Conservation (phyloP, 2,888 invertebrate species). For the Oithona nana region DNA sequence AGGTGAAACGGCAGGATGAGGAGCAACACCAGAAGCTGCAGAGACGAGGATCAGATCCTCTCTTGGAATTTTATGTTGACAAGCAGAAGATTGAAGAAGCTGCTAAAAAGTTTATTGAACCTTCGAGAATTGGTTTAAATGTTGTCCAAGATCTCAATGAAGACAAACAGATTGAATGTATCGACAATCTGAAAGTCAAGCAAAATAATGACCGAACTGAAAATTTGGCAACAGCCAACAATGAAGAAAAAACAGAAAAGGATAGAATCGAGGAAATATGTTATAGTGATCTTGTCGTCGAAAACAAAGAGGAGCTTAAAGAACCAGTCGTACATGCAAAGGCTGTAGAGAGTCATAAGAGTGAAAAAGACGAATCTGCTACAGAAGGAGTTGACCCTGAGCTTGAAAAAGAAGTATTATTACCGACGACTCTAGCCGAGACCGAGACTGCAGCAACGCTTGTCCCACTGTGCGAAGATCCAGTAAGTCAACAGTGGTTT, state of each 20-base stretch:
- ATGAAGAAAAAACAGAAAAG: background rate
- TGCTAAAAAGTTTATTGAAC: background rate
- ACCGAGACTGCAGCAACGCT: background rate
- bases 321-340: background rate
- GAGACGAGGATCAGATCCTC: background rate
- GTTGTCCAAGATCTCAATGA: background rate
- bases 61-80: background rate
- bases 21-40: background rate
- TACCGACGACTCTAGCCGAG: too few relatives aligned
- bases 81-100: background rate
- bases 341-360: too few relatives aligned
- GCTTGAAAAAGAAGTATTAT: too few relatives aligned
- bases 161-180: background rate
- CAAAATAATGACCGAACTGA: background rate
- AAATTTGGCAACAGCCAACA: too few relatives aligned
- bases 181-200: background rate
- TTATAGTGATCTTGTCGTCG: background rate
- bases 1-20: background rate
- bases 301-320: background rate
- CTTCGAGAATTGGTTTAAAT: background rate
- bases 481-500: conserved; percentile 24
- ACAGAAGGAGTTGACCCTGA: too few relatives aligned
- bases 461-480: background rate
- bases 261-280: background rate
- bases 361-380: too few relatives aligned